Evolutionary conservation across 2,113 vertebrate genomes (phyloP).

Genomic region (Leucopsar rothschildi): DNA sequence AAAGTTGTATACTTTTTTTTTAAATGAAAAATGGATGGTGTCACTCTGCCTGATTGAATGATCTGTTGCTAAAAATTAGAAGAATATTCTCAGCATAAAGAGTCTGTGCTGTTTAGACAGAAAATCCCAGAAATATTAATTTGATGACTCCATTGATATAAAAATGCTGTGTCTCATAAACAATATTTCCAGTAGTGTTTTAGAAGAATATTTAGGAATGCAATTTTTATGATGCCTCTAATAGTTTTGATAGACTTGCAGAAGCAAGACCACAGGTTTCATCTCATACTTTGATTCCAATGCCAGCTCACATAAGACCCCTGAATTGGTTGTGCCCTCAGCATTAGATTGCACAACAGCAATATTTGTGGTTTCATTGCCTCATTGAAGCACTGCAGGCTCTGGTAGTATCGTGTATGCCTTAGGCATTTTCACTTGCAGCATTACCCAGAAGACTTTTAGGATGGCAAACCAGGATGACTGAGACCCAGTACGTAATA

Average conservation of each 20-base stretch:
- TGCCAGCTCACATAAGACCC: background rate
- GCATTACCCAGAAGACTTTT: background rate
- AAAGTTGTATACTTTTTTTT: background rate
- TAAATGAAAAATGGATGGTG: background rate
- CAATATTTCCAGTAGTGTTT: background rate
- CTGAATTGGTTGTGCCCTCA: background rate
- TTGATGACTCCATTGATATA: background rate
- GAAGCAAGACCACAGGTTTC: background rate
- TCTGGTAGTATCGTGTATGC: background rate
- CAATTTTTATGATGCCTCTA: background rate
- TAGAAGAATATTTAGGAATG: background rate
- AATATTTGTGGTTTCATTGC: background rate
- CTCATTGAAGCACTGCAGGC: background rate
- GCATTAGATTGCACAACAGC: background rate
- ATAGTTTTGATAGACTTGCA: background rate
- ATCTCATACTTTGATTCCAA: background rate
- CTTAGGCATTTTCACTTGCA: conserved; percentile 9
- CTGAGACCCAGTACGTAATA: background rate
- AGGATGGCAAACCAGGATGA: background rate
- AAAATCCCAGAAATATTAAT: background rate
- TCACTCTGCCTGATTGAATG: background rate
- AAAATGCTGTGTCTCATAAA: background rate
- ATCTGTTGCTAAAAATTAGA: background rate
- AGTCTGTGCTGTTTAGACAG: background rate
- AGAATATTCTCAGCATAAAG: background rate